phyloP scores from a whole-genome alignment of 2,797 vertebrate genomes.

The Toxotes lorentzi region DNA sequence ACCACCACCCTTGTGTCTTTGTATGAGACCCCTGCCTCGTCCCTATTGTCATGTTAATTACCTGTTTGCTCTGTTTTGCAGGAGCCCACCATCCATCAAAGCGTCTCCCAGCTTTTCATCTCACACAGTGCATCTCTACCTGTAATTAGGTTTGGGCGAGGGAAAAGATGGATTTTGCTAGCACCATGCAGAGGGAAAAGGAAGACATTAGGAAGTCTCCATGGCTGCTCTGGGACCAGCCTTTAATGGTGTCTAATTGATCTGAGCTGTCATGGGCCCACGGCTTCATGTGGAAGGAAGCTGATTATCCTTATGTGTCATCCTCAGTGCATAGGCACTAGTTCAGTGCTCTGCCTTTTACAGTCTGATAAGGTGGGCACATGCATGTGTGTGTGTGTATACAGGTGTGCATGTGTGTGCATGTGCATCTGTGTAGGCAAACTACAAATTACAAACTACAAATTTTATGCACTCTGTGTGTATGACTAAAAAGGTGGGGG shows the following conservation, averaged over 20 bases:
- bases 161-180: slow-evolving; percentile 78
- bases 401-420: slow-evolving; percentile 26
- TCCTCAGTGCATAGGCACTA: slow-evolving; percentile 47
- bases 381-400: slow-evolving; percentile 3
- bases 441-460: slow-evolving; percentile 10
- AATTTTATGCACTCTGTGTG: slow-evolving; percentile 14
- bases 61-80: slow-evolving; percentile 76
- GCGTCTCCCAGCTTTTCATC: slow-evolving; percentile 76
- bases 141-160: slow-evolving; percentile 79
- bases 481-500: slow-evolving; percentile 21
- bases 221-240: slow-evolving; percentile 75
- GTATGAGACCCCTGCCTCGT: slow-evolving; percentile 72
- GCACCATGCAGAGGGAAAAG: slow-evolving; percentile 66
- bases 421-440: slow-evolving; percentile 23
- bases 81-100: slow-evolving; percentile 77
- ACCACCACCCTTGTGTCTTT: slow-evolving; percentile 70
- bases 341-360: slow-evolving; percentile 47
- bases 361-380: slow-evolving; percentile 29
- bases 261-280: slow-evolving; percentile 73
- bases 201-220: slow-evolving; percentile 74
- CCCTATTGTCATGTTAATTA: slow-evolving; percentile 80
- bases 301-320: slow-evolving; percentile 70
- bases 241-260: slow-evolving; percentile 82
- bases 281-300: slow-evolving; percentile 63
- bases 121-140: slow-evolving; percentile 73